A percentile compares a stretch with the other conserved stretches of the same genome.
Evolutionary conservation across 2,888 invertebrate genomes (phyloP).

Genomic region (Julus scandinavius): DNA sequence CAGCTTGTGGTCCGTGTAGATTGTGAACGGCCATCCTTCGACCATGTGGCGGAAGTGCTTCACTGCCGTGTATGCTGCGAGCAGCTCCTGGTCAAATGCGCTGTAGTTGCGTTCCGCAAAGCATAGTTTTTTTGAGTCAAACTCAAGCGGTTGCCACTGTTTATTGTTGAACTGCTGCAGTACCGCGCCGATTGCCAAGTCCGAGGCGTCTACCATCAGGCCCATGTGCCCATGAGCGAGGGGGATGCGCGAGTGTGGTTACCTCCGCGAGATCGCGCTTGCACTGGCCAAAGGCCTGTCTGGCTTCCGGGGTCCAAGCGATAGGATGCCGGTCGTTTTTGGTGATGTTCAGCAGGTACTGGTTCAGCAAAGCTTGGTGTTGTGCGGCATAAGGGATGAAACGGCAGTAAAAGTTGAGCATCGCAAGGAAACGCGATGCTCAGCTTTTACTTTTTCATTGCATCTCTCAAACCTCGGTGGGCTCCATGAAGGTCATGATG

Average conservation of each 20-base stretch:
- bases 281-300: neutral
- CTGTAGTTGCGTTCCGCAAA: no score
- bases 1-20: no score
- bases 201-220: neutral
- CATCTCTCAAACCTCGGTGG: neutral
- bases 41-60: no score
- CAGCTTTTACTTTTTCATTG: no score
- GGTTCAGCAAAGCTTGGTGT: neutral
- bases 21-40: no score
- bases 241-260: neutral
- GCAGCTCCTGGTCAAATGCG: no score
- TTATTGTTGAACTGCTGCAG: no score
- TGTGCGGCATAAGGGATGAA: neutral
- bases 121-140: no score
- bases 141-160: no score
- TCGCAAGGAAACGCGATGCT: neutral
- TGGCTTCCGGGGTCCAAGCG: neutral
- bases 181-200: neutral
- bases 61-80: no score
- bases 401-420: neutral
- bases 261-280: neutral
- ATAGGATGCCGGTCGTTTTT: neutral
- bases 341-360: neutral
- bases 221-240: neutral
- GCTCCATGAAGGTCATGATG: neutral